Conservation (phyloP, 2,888 invertebrate species). For the Drosophila kuntzei region DNA sequence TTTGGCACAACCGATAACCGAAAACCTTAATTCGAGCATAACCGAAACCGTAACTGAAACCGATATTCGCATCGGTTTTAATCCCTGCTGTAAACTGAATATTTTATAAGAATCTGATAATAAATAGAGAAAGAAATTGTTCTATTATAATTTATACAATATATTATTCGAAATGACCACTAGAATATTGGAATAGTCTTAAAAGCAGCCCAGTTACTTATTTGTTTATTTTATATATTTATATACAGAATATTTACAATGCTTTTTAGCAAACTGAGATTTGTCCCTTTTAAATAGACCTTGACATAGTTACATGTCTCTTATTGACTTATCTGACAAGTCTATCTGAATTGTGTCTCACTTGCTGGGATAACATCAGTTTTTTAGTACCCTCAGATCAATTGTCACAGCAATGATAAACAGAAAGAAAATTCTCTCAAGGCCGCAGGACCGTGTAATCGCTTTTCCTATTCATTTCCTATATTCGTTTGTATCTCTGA, state of each 20-base stretch:
- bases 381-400: not conserved
- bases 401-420: conserved; percentile 11
- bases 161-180: no score
- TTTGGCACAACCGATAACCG: no score
- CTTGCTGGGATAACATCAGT: conserved; percentile 6
- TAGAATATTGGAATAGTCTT: no score
- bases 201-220: not conserved
- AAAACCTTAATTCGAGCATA: no score
- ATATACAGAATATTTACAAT: no score
- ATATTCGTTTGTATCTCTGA: conserved; percentile 1
- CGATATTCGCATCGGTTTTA: no score
- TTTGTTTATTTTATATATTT: no score
- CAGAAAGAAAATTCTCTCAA: not conserved
- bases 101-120: no score
- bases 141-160: no score
- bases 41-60: no score
- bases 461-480: conserved; percentile 18
- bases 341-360: conserved; percentile 9
- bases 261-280: not conserved
- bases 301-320: conserved; percentile 5
- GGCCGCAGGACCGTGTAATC: not conserved
- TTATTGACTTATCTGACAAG: conserved; percentile 6
- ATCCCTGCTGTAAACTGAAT: no score
- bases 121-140: not conserved
- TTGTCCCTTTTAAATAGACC: conserved; percentile 4